Percentiles rank a stretch among this genome's conserved stretches.
phyloP scores from a whole-genome alignment of 2,113 vertebrate species.

The Bambusicola thoracicus region DNA sequence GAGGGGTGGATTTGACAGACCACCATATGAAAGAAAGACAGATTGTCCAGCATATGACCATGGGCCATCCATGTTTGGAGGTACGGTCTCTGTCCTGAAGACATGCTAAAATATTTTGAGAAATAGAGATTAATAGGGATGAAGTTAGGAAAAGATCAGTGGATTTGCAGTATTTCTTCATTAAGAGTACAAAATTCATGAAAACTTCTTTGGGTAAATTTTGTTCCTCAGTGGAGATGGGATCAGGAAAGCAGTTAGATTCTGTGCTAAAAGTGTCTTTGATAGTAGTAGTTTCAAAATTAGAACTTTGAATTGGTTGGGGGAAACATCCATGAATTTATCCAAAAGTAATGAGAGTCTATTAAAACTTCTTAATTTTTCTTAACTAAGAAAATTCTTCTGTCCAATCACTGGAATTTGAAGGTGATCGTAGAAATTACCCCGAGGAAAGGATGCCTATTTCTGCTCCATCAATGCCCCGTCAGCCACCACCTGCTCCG shows the following conservation, averaged over 20 bases:
- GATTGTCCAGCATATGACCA: slow-evolving; percentile 88
- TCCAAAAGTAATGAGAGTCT: slow-evolving; percentile 17
- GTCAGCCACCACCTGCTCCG: slow-evolving; percentile 83
- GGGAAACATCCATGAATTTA: background rate
- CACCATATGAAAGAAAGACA: slow-evolving; percentile 85
- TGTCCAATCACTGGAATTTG: slow-evolving; percentile 68
- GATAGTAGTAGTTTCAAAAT: background rate
- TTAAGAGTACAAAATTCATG: background rate
- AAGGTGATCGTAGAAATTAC: slow-evolving; percentile 90
- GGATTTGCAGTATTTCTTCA: background rate
- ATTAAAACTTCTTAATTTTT: slow-evolving; percentile 57
- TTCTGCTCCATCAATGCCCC: slow-evolving; percentile 81
- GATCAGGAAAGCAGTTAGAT: background rate
- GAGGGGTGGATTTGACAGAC: slow-evolving; percentile 87
- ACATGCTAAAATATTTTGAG: background rate
- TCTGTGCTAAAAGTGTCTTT: background rate
- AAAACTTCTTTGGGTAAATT: background rate
- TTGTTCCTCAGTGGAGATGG: background rate
- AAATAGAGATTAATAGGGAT: background rate
- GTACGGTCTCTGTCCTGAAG: slow-evolving; percentile 63
- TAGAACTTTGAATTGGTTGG: background rate
- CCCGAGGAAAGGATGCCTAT: slow-evolving; percentile 89
- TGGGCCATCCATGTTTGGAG: slow-evolving; percentile 85
- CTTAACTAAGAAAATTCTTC: slow-evolving; percentile 65
- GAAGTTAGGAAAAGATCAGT: background rate